Conservation (phyloP, 2,113 vertebrate genomes). For the Chaenocephalus aceratus region DNA sequence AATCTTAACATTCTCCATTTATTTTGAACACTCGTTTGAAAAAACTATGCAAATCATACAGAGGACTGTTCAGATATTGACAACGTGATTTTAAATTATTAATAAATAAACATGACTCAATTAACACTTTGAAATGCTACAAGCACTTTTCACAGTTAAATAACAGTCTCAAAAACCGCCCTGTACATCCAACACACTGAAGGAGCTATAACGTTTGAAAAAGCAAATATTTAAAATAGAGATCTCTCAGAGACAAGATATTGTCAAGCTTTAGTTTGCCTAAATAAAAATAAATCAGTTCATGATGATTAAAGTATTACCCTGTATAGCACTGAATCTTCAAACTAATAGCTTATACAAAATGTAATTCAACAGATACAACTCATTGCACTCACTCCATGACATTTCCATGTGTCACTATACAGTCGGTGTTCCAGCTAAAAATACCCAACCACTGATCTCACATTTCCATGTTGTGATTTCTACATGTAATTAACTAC, state of each 20-base stretch:
- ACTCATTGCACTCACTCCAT: constrained; percentile 15
- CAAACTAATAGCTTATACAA: constrained; percentile 42
- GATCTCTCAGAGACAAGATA: constrained; percentile 24
- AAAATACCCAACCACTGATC: background rate
- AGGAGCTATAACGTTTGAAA: constrained; percentile 36
- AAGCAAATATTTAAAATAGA: constrained; percentile 36
- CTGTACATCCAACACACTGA: constrained; percentile 61
- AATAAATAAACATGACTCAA: constrained; percentile 92
- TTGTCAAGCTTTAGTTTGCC: constrained; percentile 43
- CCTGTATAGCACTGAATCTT: constrained; percentile 66
- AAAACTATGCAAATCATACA: constrained; percentile 89
- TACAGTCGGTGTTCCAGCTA: background rate
- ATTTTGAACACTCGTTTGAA: constrained; percentile 85
- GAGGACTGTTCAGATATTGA: constrained; percentile 82
- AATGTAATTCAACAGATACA: constrained; percentile 42
- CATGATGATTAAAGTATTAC: constrained; percentile 56
- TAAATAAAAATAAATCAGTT: constrained; percentile 34
- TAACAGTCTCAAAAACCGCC: constrained; percentile 52
- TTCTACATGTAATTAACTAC: constrained; percentile 49
- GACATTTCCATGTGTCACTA: constrained; percentile 12
- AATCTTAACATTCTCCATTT: constrained; percentile 80
- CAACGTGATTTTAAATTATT: constrained; percentile 92
- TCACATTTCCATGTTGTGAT: constrained; percentile 29
- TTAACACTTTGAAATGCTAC: constrained; percentile 90
- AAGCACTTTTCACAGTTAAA: constrained; percentile 90